Percentiles rank a stretch among this genome's conserved stretches.
Evolutionary conservation across 2,888 invertebrate genomes (phyloP).

Genomic region (Dysmachus trigonus): DNA sequence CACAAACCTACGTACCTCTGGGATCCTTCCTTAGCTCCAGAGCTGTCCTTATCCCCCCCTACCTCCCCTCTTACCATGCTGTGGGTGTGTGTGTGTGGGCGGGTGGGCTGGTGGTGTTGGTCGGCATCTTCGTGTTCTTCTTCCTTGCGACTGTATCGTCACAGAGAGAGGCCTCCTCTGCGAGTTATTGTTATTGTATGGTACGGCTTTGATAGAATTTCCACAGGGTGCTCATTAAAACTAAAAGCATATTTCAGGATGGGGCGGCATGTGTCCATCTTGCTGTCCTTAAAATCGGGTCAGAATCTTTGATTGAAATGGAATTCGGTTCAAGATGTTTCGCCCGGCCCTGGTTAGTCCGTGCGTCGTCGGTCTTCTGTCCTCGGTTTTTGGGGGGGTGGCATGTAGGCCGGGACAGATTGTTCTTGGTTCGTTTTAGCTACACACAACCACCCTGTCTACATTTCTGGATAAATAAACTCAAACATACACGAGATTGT

Average conservation of each 20-base stretch:
- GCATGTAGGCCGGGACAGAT: neutral
- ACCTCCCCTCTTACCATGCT: too few relatives aligned
- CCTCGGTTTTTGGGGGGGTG: neutral
- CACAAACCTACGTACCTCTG: constrained; percentile 26
- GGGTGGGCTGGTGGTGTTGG: neutral
- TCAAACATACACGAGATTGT: constrained; percentile 43
- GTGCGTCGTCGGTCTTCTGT: too few relatives aligned
- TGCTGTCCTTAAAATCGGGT: constrained; percentile 39
- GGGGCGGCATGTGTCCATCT: constrained; percentile 38
- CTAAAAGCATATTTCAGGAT: constrained; percentile 40
- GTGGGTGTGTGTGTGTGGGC: neutral
- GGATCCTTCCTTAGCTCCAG: neutral
- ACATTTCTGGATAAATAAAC: constrained; percentile 41
- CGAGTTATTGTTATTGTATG: constrained; percentile 41
- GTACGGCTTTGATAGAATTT: constrained; percentile 36
- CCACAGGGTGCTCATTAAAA: constrained; percentile 42
- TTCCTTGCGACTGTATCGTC: constrained; percentile 27
- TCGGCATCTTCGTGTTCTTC: constrained; percentile 18
- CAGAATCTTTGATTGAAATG: constrained; percentile 43
- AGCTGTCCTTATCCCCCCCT: constrained; percentile 14
- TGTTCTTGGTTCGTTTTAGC: neutral
- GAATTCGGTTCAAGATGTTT: constrained; percentile 29
- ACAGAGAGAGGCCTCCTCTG: constrained; percentile 2
- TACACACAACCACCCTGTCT: constrained; percentile 19
- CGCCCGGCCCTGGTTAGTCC: neutral